phyloP scores from a whole-genome alignment of 1,140 invertebrate genomes.

The Bursaphelenchus mucronatus region DNA sequence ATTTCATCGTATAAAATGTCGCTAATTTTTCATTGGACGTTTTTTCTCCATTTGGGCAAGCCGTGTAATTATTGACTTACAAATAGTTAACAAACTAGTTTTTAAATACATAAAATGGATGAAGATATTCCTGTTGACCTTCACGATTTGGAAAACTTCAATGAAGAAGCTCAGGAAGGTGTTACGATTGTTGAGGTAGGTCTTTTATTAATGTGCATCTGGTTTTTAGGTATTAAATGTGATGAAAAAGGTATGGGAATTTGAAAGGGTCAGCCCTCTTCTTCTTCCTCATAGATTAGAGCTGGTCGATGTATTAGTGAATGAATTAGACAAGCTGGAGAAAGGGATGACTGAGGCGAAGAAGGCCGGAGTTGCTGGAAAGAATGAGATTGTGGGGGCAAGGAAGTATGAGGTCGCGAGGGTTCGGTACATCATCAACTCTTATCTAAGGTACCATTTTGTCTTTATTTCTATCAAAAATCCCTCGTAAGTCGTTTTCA shows the following conservation, averaged over 20 bases:
- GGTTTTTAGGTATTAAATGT: constrained; percentile 31
- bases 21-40: no score
- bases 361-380: neutral
- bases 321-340: constrained; percentile 13
- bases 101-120: no score
- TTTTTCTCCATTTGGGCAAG: no score
- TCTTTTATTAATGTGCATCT: neutral
- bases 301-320: constrained; percentile 30
- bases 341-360: neutral
- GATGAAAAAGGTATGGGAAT: constrained; percentile 34
- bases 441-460: constrained; percentile 21
- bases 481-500: constrained; percentile 14
- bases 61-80: no score
- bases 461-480: constrained; percentile 2
- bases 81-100: no score
- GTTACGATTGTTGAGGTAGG: constrained; percentile 11
- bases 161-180: constrained; percentile 2
- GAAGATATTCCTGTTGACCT: neutral
- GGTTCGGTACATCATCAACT: constrained; percentile 25
- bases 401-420: constrained; percentile 7
- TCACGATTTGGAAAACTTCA: neutral
- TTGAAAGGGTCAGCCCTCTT: constrained; percentile 32
- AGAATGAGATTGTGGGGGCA: constrained; percentile 7
- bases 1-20: no score
- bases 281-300: constrained; percentile 37